phyloP scores from a whole-genome alignment of 1,140 invertebrate genomes.

The Nasonia giraulti region DNA sequence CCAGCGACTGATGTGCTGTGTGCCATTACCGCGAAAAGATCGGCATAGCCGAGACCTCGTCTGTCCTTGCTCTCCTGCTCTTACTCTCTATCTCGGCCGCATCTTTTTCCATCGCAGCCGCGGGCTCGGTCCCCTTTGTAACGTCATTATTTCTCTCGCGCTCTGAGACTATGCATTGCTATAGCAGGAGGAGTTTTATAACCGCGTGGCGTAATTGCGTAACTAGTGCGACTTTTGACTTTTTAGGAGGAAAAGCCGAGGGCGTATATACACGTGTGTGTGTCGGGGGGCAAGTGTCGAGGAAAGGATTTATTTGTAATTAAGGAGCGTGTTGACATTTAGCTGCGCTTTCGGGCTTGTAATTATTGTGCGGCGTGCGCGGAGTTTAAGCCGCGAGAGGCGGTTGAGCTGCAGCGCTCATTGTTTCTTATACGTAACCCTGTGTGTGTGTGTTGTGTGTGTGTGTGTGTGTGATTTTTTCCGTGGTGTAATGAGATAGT shows the following conservation, averaged over 20 bases:
- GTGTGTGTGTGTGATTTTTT: no score
- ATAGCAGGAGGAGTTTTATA: neutral
- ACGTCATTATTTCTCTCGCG: constrained; percentile 32
- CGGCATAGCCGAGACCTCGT: neutral
- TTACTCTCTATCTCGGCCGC: neutral
- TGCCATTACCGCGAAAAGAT: neutral
- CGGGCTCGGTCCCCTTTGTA: constrained; percentile 15
- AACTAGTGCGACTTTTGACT: constrained; percentile 5
- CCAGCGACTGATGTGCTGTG: neutral
- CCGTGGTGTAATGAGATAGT: no score
- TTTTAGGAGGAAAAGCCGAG: neutral
- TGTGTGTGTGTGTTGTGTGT: no score
- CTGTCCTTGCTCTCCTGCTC: constrained; percentile 2
- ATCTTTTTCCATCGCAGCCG: neutral
- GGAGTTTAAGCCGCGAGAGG: no score
- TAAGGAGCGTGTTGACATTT: constrained; percentile 36
- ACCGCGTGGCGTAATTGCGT: constrained; percentile 1
- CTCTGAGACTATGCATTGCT: no score
- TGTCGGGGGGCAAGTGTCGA: neutral
- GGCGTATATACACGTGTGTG: neutral
- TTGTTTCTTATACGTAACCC: no score
- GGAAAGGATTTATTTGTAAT: constrained; percentile 30
- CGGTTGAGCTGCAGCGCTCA: no score
- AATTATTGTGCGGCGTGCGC: neutral
- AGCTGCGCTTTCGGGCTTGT: neutral